These are phyloP conservation scores for Abramis brama DNA, from an alignment of 2,113 vertebrate genomes.

Conservation along the genomic window DNA sequence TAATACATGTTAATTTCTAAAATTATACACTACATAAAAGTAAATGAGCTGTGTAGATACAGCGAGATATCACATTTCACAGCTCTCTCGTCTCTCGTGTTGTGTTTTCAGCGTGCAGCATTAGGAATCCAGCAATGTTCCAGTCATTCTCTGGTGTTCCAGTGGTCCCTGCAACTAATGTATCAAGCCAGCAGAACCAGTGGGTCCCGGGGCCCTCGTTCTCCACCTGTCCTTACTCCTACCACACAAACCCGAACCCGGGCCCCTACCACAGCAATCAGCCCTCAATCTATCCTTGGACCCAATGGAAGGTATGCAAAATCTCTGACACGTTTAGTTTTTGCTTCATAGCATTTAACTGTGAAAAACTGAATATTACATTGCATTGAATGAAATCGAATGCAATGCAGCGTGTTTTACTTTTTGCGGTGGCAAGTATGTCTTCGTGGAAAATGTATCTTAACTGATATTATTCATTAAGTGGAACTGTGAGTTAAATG, in stretches of 20 bases:
- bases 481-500: background rate
- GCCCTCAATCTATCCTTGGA: slow-evolving; percentile 65
- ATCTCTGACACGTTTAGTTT: background rate
- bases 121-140: slow-evolving; percentile 68
- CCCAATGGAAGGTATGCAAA: slow-evolving; percentile 75
- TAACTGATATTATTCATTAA: background rate
- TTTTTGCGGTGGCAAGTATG: background rate
- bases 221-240: slow-evolving; percentile 38
- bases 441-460: background rate
- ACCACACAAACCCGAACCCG: slow-evolving; percentile 21
- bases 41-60: background rate
- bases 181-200: slow-evolving; percentile 35
- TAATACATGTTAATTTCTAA: background rate
- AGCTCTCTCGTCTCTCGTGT: background rate
- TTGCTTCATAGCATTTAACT: background rate
- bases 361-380: background rate
- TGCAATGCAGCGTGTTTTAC: background rate
- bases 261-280: slow-evolving; percentile 61
- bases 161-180: slow-evolving; percentile 43
- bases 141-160: slow-evolving; percentile 63
- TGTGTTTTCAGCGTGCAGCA: slow-evolving; percentile 38
- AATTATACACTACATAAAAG: background rate
- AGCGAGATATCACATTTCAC: background rate
- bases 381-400: background rate
- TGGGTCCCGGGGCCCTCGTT: slow-evolving; percentile 48